Evolutionary conservation across 2,888 invertebrate genomes (phyloP).

Genomic region (Orgyia antiqua): DNA sequence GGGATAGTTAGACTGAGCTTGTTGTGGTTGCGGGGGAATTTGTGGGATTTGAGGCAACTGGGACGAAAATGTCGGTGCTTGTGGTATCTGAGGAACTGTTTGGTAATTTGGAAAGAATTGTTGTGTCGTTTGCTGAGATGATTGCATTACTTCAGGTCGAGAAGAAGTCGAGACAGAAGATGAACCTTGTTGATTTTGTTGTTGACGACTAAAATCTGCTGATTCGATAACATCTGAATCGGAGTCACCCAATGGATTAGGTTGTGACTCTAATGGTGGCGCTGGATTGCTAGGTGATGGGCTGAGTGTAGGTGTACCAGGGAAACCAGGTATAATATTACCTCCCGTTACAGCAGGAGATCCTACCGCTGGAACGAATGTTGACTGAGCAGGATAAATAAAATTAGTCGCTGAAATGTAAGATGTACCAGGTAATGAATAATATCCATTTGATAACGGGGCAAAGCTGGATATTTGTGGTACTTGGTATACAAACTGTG

Average conservation of each 20-base stretch:
- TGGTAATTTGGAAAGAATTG: constrained; percentile 4
- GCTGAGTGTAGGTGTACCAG: constrained; percentile 14
- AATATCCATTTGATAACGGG: constrained; percentile 40
- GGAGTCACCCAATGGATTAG: constrained; percentile 42
- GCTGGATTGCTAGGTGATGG: constrained; percentile 11
- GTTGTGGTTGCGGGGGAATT: constrained; percentile 1
- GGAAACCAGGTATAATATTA: constrained; percentile 14
- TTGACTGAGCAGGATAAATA: constrained; percentile 36
- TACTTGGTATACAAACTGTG: constrained; percentile 47
- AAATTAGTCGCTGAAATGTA: constrained; percentile 42
- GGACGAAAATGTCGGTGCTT: not conserved
- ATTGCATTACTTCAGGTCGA: not conserved
- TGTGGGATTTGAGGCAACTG: constrained; percentile 1
- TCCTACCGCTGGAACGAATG: constrained; percentile 22
- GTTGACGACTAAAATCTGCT: constrained; percentile 40
- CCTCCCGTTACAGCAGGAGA: constrained; percentile 11
- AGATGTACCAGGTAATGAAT: constrained; percentile 38
- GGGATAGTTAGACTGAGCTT: not conserved
- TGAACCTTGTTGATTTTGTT: constrained; percentile 7
- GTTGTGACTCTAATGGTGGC: constrained; percentile 21
- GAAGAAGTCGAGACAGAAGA: not conserved
- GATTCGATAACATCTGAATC: constrained; percentile 64
- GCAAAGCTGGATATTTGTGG: constrained; percentile 39
- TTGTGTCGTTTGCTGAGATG: not conserved
- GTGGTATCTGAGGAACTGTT: not conserved